A percentile compares a stretch with the other conserved stretches of the same genome.
phyloP scores from a whole-genome alignment of 2,888 invertebrate species.

The Standfussiana lucernea region DNA sequence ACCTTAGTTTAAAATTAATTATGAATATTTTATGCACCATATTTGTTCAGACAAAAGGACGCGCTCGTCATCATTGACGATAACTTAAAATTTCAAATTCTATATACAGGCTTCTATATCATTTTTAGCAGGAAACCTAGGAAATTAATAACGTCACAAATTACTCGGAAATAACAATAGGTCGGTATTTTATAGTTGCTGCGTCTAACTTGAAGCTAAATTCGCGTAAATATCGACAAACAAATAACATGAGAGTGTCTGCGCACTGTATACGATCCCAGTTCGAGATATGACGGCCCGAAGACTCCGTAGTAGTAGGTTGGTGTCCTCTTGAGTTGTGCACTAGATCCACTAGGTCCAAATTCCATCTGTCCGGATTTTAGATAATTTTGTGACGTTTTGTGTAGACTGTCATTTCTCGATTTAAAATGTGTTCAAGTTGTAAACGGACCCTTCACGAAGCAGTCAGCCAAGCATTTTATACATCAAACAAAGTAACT shows the following conservation, averaged over 20 bases:
- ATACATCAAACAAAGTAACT: no score
- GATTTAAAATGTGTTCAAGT: no score
- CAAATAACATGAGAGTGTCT: neutral
- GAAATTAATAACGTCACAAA: neutral
- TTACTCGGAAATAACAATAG: neutral
- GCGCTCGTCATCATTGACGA: neutral
- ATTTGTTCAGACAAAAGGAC: neutral
- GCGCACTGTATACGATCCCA: neutral
- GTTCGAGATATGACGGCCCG: neutral
- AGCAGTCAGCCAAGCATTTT: no score
- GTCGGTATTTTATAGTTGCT: neutral
- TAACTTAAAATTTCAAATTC: neutral
- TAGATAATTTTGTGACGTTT: neutral
- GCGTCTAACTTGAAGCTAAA: neutral
- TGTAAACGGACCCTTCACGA: no score
- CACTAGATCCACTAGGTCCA: neutral
- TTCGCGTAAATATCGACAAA: neutral
- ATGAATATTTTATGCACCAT: neutral
- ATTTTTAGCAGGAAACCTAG: neutral
- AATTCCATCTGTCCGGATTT: neutral
- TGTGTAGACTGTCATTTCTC: no score
- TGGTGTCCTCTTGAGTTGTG: no score
- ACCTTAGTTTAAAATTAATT: neutral
- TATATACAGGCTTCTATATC: neutral
- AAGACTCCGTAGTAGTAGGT: constrained; percentile 1